These are phyloP conservation scores for Trematocara marginatum DNA, from an alignment of 2,113 vertebrate genomes.

Conservation along the genomic window DNA sequence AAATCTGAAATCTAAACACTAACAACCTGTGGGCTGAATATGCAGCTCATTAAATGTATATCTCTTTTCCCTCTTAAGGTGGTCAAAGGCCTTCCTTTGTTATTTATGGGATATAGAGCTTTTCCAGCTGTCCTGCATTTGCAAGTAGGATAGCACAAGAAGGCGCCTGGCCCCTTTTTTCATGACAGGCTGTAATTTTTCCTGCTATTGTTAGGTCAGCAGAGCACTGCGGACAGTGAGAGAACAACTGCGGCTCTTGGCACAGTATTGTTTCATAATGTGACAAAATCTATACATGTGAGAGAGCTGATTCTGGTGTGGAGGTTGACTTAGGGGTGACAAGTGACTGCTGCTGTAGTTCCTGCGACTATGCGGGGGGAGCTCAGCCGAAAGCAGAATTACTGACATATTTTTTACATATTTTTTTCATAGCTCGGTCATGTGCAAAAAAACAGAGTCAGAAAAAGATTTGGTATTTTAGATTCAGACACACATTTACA, in stretches of 20 bases:
- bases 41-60: background rate
- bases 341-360: background rate
- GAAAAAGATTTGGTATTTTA: background rate
- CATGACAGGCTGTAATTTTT: conserved; percentile 46
- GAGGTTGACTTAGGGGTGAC: background rate
- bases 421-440: background rate
- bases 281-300: background rate
- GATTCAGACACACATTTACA: background rate
- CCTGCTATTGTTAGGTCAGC: conserved; percentile 26
- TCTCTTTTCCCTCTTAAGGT: background rate
- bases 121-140: conserved; percentile 52
- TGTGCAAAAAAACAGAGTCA: background rate
- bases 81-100: background rate
- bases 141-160: conserved; percentile 25
- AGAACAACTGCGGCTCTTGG: conserved; percentile 27
- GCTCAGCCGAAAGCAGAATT: background rate
- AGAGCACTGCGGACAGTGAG: background rate
- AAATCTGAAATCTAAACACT: background rate
- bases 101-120: conserved; percentile 39
- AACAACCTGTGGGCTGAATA: background rate
- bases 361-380: background rate
- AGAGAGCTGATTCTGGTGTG: background rate
- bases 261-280: background rate
- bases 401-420: background rate
- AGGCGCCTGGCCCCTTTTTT: conserved; percentile 41